Conservation (phyloP, 1,140 invertebrate species). For the Hetaerina americana region DNA sequence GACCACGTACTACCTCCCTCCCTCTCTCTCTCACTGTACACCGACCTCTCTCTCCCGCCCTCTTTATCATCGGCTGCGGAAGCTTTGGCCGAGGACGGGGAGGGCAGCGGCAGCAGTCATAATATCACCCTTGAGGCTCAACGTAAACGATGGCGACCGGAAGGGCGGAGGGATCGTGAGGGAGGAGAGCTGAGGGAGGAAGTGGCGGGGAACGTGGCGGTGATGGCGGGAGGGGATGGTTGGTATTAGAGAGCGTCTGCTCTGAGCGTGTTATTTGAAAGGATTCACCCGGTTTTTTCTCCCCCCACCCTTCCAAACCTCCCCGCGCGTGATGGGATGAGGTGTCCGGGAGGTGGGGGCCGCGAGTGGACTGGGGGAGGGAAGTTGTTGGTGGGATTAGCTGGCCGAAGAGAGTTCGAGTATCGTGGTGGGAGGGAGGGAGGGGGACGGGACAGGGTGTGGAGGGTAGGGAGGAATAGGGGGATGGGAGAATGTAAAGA, state of each 20-base stretch:
- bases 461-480: too few species aligned
- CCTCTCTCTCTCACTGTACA: background rate
- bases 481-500: background rate
- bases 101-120: background rate
- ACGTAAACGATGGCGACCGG: background rate
- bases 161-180: too few species aligned
- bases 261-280: background rate
- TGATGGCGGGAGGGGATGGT: too few species aligned
- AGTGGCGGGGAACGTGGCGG: too few species aligned
- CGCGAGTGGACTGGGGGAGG: too few species aligned
- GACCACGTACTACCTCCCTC: background rate
- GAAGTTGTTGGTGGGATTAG: too few species aligned
- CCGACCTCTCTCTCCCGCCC: background rate
- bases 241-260: background rate
- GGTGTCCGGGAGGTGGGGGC: background rate
- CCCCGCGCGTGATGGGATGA: background rate
- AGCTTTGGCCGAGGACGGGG: background rate
- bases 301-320: too few species aligned
- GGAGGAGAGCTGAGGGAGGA: too few species aligned
- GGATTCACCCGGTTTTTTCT: background rate
- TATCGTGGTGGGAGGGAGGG: too few species aligned
- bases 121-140: background rate
- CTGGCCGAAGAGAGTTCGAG: too few species aligned
- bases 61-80: background rate
- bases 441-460: background rate